Base-by-base conservation (phyloP, 2,113 vertebrate species). In the Periophthalmodon schlosseri region DNA sequence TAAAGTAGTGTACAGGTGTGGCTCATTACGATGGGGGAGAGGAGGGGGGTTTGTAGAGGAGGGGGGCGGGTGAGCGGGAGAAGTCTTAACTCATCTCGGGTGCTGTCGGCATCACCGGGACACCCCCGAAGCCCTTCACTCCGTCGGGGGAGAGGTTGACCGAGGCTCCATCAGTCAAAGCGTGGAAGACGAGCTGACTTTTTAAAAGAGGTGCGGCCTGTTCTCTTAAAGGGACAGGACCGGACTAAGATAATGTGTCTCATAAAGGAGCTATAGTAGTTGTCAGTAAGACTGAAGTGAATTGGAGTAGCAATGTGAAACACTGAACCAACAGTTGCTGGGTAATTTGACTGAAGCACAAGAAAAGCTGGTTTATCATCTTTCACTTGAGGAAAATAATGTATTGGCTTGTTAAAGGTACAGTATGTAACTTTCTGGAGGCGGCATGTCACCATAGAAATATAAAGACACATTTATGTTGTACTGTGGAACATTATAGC, bases 1-100 rank as follows among this genome's bases (percentile, higher is more conserved):
- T 94, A 94, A 94, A 93, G 91, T 85, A 88, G 92, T 91, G 92
- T 93, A 93, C 92, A 94, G 94, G 94, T 94, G 94, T 93, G 93
- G 89, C 92, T 94, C 92, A 94, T 94, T 94, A 94, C 88, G 85
- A 88, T 87, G 79, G 86, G 85, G 79, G 78, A 82, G 73, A 66
- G 78, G 76, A 90, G 83, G 85, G 88, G 78, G 87, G 81, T 88
- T 88, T 86, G 78, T 87, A 88, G 84, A 91, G 86, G 73, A 61
- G 87, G 83, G 20, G 50, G 78, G 86, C 80, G 52, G 4, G 73
- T 78, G 85, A 9, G 36, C 8, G 36, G 36, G 81, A 34, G 79
- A 78, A 56, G 83, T 81, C 83, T 90, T 89, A 91, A 88, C 82
- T 90, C 84, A 86, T 92, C 90, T 78, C 60, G 76, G 82, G 72